Evolutionary conservation across 2,888 invertebrate genomes (phyloP).

Genomic region (Orthosia incerta): DNA sequence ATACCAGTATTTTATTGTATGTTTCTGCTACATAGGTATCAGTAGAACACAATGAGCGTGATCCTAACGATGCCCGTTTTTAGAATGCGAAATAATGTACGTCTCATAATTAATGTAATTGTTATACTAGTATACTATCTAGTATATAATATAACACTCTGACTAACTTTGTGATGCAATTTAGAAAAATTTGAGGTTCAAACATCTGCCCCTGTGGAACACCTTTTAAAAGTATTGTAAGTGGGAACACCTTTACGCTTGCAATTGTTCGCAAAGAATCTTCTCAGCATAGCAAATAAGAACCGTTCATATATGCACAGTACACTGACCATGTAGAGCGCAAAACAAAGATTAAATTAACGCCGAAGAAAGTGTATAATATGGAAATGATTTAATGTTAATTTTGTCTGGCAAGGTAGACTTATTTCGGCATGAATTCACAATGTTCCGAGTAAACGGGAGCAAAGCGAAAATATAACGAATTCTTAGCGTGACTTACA

Average conservation of each 20-base stretch:
- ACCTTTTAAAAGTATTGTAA: not conserved
- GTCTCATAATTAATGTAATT: no score
- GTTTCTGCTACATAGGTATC: not conserved
- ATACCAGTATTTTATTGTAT: not conserved
- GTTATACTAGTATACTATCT: no score
- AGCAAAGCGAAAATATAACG: constrained; percentile 24
- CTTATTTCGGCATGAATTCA: constrained; percentile 32
- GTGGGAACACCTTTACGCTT: not conserved
- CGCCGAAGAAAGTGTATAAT: constrained; percentile 48
- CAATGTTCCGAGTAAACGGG: constrained; percentile 23
- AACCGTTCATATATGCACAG: constrained; percentile 45
- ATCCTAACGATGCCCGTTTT: not conserved
- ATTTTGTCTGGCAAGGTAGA: constrained; percentile 31
- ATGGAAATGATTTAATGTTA: constrained; percentile 29
- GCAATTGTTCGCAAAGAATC: not conserved
- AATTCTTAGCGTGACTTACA: constrained; percentile 41
- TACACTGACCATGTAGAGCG: constrained; percentile 53
- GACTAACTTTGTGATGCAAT: not conserved
- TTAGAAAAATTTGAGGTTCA: constrained; percentile 2
- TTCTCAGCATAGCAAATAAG: constrained; percentile 19
- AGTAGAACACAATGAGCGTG: not conserved
- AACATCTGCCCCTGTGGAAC: constrained; percentile 21
- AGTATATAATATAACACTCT: not conserved
- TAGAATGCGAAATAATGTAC: not conserved
- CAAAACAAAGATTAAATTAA: constrained; percentile 41